Evolutionary conservation across 2,888 invertebrate species (phyloP), one percentile per base, ranked within the genome.

Genomic region (Aphidius colemani): DNA sequence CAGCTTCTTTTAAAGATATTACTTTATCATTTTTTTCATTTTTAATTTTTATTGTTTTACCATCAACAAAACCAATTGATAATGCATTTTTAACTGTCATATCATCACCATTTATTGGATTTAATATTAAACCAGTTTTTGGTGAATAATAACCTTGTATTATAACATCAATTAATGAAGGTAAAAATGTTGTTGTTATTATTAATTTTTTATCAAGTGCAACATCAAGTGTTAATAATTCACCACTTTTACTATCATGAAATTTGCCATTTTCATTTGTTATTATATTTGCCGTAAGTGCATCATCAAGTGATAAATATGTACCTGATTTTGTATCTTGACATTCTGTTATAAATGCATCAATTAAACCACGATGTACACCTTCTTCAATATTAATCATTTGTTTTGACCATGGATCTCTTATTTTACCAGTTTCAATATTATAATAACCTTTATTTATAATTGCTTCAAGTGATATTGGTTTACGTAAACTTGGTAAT

Each of bases 391-490:
- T 85, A 70, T 89, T 86, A 1, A 95, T 85, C 69, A 88, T 83
- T 79, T 91, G 89, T 73, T 89, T 87, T 45, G 91, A 89, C 67
- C 92, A 84, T 39, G 87, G 87, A 80, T 94, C 94, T 71, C 84
- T 87, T 48, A 94, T 88, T 79, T 87, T 88, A 8, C 91, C 91
- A 1, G 88, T 86, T 73, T 88, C 85, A 0, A 89, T 85, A 78
- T 91, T 88, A 77, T 92, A 92, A 70, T 91, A 83, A 63, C 89
- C 87, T 78, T 89, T 89, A 46, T 85, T 85, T 64, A 92, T 86
- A n/a, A 90, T 86, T 1, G 92, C 93, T 82, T 91, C 89, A 63
- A 96, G 84, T 9, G 93, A 91, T 74, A 94, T 88, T 0, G 94
- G 91, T 75, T 88, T 88, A 62, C 89, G 84, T 49, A 88, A 86